Base-by-base conservation (phyloP, 53 echinoderm and acorn worm genomes). In the Echinometra lucunter region DNA sequence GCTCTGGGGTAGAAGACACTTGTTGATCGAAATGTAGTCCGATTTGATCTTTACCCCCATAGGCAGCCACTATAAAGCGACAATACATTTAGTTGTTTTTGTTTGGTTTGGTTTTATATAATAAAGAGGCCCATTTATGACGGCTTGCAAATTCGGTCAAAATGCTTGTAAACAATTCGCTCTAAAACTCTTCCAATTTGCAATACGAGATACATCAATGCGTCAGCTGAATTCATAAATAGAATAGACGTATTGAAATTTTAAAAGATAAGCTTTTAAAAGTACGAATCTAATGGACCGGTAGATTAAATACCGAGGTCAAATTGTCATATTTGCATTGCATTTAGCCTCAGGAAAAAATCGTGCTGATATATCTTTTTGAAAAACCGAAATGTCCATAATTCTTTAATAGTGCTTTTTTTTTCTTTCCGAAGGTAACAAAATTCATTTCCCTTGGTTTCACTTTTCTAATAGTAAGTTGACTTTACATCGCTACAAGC, bases 171-270 rank as follows among this genome's bases (percentile, higher is more conserved):
- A 85, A 85, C 85, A 85, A 85, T 85, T 85, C 85, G 1, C n/a
- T n/a, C 25, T n/a, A 85, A 85, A 85, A 49, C 85, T 49, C 30
- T 85, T 49, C 40, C 85, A 85, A 85, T 85, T 85, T 85, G 19
- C 85, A n/a, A 47, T n/a, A 85, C 49, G 49, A 85, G 85, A 85
- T 18, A 11, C 3, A 53, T 49, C 85, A 49, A 30, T 85, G 47
- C 85, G 85, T 85, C 85, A 85, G 49, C 85, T 85, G 85, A 85
- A 85, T 85, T 85, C 85, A 85, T 85, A 85, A 85, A 85, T 85
- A 47, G 85, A 85, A 85, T 85, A 85, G 30, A 85, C 85, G 49
- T 45, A 85, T 4, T 21, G 28, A 85, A 85, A 45, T 85, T 49
- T 85, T 85, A 49, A 85, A 85, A 85, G 49, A 85, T 85, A 45